phyloP scores from a whole-genome alignment of 2,797 vertebrate species.

The Urosaurus nigricauda region DNA sequence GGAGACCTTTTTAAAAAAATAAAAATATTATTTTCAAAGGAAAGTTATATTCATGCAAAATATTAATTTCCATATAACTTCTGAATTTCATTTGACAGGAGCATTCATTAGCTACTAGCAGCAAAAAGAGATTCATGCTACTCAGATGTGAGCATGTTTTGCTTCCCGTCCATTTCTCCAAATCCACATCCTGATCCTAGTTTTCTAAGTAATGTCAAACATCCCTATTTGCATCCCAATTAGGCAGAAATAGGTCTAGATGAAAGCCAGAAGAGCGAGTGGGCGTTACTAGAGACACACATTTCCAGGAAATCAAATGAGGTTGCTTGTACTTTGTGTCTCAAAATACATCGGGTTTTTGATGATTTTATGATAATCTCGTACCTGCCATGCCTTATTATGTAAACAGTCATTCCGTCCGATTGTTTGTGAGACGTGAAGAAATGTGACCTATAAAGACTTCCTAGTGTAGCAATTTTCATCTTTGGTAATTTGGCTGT shows the following conservation, averaged over 20 bases:
- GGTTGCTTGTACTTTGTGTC: conserved; percentile 36
- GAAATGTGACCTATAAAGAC: conserved; percentile 59
- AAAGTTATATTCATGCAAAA: neutral
- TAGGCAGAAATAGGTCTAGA: conserved; percentile 21
- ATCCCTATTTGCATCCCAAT: conserved; percentile 7
- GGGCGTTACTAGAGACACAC: conserved; percentile 1
- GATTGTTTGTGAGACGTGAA: conserved; percentile 50
- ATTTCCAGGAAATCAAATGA: conserved; percentile 39
- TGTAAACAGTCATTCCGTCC: conserved; percentile 50
- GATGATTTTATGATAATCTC: conserved; percentile 63
- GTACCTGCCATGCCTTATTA: conserved; percentile 46
- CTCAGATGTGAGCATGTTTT: neutral
- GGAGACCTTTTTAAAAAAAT: no score
- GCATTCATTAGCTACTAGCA: neutral
- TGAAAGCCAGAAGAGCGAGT: conserved; percentile 6
- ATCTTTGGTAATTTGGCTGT: conserved; percentile 62
- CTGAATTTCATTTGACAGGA: neutral
- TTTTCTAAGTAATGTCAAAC: neutral
- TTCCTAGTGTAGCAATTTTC: conserved; percentile 57
- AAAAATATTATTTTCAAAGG: no score
- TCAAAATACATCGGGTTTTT: conserved; percentile 50
- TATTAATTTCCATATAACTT: neutral
- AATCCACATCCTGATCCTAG: neutral
- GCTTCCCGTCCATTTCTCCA: neutral
- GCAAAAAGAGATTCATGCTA: conserved; percentile 10